Evolutionary conservation across 2,888 invertebrate genomes (phyloP).

Genomic region (Lasioglossum figueresi): DNA sequence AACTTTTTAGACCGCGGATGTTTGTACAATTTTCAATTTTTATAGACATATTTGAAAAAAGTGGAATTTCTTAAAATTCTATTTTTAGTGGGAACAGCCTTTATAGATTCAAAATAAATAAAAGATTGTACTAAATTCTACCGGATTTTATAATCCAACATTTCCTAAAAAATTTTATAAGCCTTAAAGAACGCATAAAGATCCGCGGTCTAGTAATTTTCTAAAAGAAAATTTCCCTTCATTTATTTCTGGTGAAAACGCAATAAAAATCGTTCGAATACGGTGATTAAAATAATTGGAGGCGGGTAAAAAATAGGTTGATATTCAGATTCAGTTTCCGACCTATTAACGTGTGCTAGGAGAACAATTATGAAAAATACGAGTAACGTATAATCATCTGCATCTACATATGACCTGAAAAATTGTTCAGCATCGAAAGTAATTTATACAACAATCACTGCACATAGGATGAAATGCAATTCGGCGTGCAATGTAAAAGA

Average conservation of each 20-base stretch:
- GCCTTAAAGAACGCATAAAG: no score
- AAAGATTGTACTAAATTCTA: no score
- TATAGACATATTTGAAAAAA: no score
- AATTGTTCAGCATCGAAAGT: background rate
- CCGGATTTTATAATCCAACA: no score
- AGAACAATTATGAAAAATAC: background rate
- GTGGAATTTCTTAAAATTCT: no score
- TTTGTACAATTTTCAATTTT: no score
- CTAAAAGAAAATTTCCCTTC: background rate
- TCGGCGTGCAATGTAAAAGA: background rate
- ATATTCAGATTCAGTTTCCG: background rate
- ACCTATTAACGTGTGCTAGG: background rate
- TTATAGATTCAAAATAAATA: no score
- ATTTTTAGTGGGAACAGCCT: no score
- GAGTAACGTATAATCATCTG: background rate
- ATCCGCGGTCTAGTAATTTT: background rate
- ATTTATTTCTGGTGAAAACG: background rate
- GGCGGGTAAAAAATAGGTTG: background rate
- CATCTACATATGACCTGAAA: background rate
- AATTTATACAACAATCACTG: background rate
- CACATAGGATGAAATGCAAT: background rate
- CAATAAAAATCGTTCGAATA: background rate
- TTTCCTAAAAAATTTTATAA: no score
- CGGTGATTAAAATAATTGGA: background rate
- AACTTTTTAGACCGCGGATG: no score